Evolutionary conservation across 2,113 vertebrate species (phyloP).

Genomic region (Octodon degus): DNA sequence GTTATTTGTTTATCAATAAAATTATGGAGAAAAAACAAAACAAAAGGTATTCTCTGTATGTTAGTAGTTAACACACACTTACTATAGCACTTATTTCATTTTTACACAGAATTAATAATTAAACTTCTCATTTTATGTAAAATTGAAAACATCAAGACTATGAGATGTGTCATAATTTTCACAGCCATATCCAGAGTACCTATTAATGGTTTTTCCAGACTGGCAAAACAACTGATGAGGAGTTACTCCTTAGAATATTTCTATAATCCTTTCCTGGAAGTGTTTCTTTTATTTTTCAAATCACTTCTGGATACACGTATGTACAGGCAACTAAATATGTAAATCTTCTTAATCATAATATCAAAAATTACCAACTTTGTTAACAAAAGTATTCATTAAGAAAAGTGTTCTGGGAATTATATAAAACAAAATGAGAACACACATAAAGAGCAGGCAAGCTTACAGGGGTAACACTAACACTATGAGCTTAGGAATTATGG

Average conservation of each 20-base stretch:
- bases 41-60: not conserved
- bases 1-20: too few species aligned
- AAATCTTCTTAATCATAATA: not conserved
- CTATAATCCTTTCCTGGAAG: not conserved
- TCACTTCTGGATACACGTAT: conserved; percentile 11
- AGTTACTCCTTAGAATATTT: not conserved
- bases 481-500: not conserved
- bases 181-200: not conserved
- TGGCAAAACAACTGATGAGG: not conserved
- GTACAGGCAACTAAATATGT: conserved; percentile 3
- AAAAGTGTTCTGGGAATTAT: not conserved
- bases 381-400: not conserved
- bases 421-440: not conserved
- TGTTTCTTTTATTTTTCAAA: not conserved
- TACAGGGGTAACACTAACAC: not conserved
- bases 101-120: not conserved
- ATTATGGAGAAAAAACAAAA: too few species aligned
- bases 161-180: not conserved
- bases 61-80: not conserved
- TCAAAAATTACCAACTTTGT: not conserved
- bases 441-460: not conserved
- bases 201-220: not conserved
- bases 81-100: not conserved
- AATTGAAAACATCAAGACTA: not conserved
- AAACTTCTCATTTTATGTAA: not conserved